Conservation (phyloP, 2,113 vertebrate genomes). For the Lethenteron reissneri region DNA sequence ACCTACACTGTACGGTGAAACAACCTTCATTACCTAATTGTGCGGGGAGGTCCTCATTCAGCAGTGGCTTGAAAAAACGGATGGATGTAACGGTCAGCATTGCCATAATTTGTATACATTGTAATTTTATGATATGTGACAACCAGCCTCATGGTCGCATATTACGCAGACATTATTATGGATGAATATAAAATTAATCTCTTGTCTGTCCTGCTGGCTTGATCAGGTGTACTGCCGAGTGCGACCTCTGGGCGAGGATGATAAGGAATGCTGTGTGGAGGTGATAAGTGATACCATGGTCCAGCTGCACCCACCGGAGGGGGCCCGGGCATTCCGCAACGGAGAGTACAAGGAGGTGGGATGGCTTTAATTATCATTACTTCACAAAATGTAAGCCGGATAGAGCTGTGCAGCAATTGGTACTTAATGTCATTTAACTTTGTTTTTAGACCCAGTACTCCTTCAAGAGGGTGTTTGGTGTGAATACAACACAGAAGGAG, state of each 20-base stretch:
- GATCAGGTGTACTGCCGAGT: constrained; percentile 64
- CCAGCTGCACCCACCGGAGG: constrained; percentile 65
- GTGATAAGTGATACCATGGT: constrained; percentile 52
- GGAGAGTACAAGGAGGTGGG: constrained; percentile 73
- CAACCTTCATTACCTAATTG: too few relatives aligned
- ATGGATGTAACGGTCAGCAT: background rate
- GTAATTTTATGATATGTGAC: background rate
- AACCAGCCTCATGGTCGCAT: background rate
- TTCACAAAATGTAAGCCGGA: too few relatives aligned
- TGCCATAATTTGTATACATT: background rate
- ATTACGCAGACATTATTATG: background rate
- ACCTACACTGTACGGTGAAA: too few relatives aligned
- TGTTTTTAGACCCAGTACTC: constrained; percentile 55
- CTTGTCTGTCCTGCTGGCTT: background rate
- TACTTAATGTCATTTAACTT: constrained; percentile 6
- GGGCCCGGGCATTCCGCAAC: constrained; percentile 43
- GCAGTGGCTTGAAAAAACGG: background rate
- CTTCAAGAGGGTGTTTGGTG: constrained; percentile 72
- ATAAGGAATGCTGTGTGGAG: constrained; percentile 62
- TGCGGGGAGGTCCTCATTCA: background rate
- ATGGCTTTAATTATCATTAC: background rate
- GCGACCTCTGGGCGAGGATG: constrained; percentile 34
- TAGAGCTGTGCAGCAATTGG: background rate
- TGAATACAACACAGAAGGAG: constrained; percentile 37
- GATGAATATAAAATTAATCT: background rate